These are phyloP conservation scores for Samia ricini DNA, from an alignment of 1,140 invertebrate species.

Conservation along the genomic window DNA sequence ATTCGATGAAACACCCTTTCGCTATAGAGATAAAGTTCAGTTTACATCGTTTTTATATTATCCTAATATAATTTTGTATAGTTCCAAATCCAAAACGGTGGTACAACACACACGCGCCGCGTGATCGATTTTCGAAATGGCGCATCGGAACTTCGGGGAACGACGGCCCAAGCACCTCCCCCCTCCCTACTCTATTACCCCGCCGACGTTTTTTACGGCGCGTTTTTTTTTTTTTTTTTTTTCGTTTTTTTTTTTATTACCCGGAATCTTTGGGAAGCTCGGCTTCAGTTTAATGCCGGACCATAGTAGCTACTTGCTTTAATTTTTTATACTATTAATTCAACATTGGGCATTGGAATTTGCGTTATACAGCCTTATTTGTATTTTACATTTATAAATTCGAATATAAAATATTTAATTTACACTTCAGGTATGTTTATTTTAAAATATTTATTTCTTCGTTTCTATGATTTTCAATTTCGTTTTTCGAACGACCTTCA, in stretches of 20 bases:
- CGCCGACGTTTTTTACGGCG: constrained; percentile 29
- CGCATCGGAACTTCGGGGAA: constrained; percentile 34
- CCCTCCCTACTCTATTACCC: constrained; percentile 24
- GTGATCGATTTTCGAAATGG: constrained; percentile 71
- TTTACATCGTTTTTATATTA: constrained; percentile 8
- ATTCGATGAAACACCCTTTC: constrained; percentile 19
- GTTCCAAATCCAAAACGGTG: constrained; percentile 65
- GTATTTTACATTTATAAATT: no score
- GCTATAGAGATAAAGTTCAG: constrained; percentile 1
- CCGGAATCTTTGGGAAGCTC: constrained; percentile 19
- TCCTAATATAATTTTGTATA: constrained; percentile 40
- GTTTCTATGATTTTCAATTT: no score
- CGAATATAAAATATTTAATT: no score
- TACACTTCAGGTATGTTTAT: no score
- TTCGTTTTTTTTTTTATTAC: constrained; percentile 30
- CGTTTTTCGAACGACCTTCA: no score
- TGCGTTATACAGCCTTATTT: no score
- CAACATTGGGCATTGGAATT: background rate
- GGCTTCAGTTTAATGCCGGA: constrained; percentile 26
- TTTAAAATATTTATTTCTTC: no score
- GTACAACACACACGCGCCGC: constrained; percentile 61
- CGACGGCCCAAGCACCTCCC: constrained; percentile 14
- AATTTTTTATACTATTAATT: background rate
- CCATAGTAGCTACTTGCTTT: background rate
- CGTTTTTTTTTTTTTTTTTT: constrained; percentile 37